A percentile compares a stretch with the other conserved stretches of the same genome.
phyloP scores from a whole-genome alignment of 2,888 invertebrate genomes.

The Pollenia griseotomentosa region DNA sequence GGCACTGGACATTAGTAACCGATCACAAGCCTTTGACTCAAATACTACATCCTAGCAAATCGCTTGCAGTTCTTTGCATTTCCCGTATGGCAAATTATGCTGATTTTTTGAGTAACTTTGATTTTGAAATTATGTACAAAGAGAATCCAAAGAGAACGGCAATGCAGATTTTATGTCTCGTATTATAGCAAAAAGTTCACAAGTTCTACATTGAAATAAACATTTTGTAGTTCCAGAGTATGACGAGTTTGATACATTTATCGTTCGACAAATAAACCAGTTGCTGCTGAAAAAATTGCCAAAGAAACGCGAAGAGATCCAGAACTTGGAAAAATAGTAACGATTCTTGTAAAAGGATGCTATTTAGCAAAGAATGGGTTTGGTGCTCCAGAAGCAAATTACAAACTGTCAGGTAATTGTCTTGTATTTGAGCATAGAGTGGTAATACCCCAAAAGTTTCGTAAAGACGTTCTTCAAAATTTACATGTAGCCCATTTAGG shows the following conservation, averaged over 20 bases:
- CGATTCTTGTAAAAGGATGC: constrained; percentile 40
- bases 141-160: background rate
- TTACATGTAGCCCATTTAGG: too few species aligned
- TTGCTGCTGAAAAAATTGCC: constrained; percentile 17
- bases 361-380: background rate
- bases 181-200: background rate
- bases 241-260: constrained; percentile 4
- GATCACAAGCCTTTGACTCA: too few species aligned
- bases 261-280: background rate
- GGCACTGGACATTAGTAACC: too few species aligned
- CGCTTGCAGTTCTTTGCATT: too few species aligned
- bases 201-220: background rate
- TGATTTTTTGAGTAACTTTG: background rate
- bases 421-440: constrained; percentile 28
- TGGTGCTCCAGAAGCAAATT: constrained; percentile 3
- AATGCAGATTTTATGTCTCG: background rate
- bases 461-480: background rate
- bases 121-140: constrained; percentile 4
- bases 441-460: constrained; percentile 26
- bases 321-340: constrained; percentile 8
- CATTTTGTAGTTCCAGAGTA: background rate
- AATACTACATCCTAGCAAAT: too few species aligned
- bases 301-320: constrained; percentile 11
- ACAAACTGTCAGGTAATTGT: constrained; percentile 12
- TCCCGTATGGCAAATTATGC: background rate